These are phyloP conservation scores for Lepidonotus clava DNA, from an alignment of 2,888 invertebrate species.

Conservation along the genomic window DNA sequence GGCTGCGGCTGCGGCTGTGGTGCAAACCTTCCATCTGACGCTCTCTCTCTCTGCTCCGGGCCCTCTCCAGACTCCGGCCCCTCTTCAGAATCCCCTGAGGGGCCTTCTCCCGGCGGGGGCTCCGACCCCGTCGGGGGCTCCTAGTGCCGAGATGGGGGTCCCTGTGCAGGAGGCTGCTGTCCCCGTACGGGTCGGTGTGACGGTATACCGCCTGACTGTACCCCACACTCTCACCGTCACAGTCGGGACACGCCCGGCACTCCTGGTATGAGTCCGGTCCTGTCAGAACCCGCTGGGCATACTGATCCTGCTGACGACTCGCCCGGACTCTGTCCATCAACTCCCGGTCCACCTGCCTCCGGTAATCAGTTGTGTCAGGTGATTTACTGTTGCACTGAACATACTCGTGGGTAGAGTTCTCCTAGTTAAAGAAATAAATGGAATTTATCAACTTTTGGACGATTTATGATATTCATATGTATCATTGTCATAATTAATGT, in stretches of 20 bases:
- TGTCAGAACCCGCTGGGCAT: background rate
- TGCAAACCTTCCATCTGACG: background rate
- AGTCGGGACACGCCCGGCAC: background rate
- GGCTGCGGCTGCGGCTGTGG: background rate
- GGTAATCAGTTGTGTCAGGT: too few relatives aligned
- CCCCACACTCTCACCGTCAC: background rate
- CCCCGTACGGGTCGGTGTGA: too few relatives aligned
- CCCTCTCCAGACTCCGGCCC: slow-evolving; percentile 5
- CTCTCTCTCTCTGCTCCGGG: slow-evolving; percentile 12
- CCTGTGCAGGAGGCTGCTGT: too few relatives aligned
- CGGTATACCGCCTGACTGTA: too few relatives aligned
- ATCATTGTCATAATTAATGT: too few relatives aligned
- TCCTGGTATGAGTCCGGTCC: background rate
- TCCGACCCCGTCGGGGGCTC: background rate
- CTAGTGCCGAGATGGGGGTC: too few relatives aligned
- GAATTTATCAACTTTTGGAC: too few relatives aligned
- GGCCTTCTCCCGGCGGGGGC: background rate
- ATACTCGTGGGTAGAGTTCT: too few relatives aligned
- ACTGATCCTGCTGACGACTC: background rate
- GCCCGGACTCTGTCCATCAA: background rate
- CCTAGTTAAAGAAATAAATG: too few relatives aligned
- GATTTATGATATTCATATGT: too few relatives aligned
- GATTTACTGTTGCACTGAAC: too few relatives aligned
- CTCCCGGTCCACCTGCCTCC: slow-evolving; percentile 8
- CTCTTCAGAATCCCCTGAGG: slow-evolving; percentile 2